Base-by-base conservation (phyloP, 2,888 invertebrate species). In the Calliopum simillimum region DNA sequence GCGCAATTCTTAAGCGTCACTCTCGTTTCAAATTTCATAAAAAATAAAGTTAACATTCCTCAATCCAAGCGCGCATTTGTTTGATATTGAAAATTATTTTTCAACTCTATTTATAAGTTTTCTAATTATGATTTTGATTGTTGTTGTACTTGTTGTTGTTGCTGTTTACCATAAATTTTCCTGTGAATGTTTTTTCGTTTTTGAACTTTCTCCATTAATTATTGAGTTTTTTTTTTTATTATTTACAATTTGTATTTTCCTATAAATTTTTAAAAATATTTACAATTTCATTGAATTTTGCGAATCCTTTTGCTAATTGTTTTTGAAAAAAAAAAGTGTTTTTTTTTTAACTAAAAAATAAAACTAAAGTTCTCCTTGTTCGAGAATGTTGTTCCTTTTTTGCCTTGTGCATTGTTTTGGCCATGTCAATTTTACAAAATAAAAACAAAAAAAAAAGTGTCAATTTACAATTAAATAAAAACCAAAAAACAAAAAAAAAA, bases 81-180 rank as follows among this genome's bases (percentile, higher is more conserved):
- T 33, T 33, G 33, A 33, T 8, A 33, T 8, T 33, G 33, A 33
- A 33, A 33, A 33, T 33, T 33, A 6, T 33, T 33, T 33, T 6
- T 33, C 33, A 8, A 33, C n/a, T n/a, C n/a, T n/a, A n/a, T n/a
- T 33, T 33, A 33, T 3, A 6, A 33, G 8, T 4, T 33, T 4
- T 33, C n/a, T n/a, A n/a, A 33, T 33, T 33, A 33, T 33, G 33
- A 33, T 33, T 33, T 33, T 4, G 33, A 58, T 55, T 46, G 67
- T 69, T 67, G 69, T 69, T 68, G 62, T 70, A 47, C 33, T 70
- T 71, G 67, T 63, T 69, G 69, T 69, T 72, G 69, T 69, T 70
- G 65, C 47, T 70, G 51, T 69, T 72, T 68, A 49, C 41, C n/a
- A 61, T 49, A 21, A 14, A 44, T 65, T 64, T 43, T 59, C 49